These are phyloP conservation scores for Azemiops feae DNA, from an alignment of 2,113 vertebrate genomes.

Conservation along the genomic window DNA sequence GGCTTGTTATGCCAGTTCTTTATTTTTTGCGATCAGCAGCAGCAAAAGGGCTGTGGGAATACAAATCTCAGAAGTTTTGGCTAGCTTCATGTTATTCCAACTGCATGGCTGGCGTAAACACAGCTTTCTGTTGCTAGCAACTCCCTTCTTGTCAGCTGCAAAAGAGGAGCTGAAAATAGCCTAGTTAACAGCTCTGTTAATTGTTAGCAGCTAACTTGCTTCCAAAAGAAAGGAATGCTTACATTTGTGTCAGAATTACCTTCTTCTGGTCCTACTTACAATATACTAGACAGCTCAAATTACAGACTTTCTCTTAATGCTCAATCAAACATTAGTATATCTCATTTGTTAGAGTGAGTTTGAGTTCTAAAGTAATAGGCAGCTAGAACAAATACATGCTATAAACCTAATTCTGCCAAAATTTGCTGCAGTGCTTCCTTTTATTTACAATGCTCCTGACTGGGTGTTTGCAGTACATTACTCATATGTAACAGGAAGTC, in stretches of 20 bases:
- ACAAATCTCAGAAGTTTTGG: conserved; percentile 19
- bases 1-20: conserved; percentile 3
- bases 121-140: conserved; percentile 63
- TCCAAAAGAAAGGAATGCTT: conserved; percentile 38
- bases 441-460: conserved; percentile 9
- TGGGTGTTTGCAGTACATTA: background rate
- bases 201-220: conserved; percentile 48
- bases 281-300: background rate
- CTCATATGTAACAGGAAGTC: background rate
- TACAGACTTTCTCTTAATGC: conserved; percentile 34
- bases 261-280: background rate
- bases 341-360: conserved; percentile 29
- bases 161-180: conserved; percentile 73
- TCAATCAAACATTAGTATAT: conserved; percentile 8
- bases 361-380: conserved; percentile 35
- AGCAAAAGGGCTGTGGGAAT: background rate
- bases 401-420: background rate
- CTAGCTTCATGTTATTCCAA: conserved; percentile 24
- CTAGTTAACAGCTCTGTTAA: conserved; percentile 46
- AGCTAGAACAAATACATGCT: conserved; percentile 26
- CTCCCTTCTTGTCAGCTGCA: conserved; percentile 63
- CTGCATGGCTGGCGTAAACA: conserved; percentile 30
- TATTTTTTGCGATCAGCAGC: conserved; percentile 36
- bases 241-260: background rate
- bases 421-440: background rate